Evolutionary conservation across 2,113 vertebrate genomes (phyloP).

Genomic region (Gavia stellata): DNA sequence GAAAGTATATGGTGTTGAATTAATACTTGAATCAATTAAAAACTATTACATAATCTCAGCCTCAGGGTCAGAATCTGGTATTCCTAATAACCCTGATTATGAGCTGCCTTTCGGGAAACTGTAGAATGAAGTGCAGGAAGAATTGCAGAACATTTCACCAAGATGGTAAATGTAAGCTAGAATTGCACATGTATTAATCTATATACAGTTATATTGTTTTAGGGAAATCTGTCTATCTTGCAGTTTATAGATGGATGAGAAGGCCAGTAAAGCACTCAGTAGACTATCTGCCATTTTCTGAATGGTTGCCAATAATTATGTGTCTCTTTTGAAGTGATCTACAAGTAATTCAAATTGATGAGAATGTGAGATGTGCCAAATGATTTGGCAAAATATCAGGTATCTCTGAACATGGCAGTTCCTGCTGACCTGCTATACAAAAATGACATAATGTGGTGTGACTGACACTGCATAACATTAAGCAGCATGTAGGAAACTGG

Average conservation of each 20-base stretch:
- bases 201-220: conserved; percentile 22
- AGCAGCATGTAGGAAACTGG: conserved; percentile 18
- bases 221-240: conserved; percentile 46
- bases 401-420: conserved; percentile 45
- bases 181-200: not conserved
- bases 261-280: conserved; percentile 65
- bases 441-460: conserved; percentile 57
- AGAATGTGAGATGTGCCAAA: conserved; percentile 68
- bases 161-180: not conserved
- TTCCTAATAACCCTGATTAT: not conserved
- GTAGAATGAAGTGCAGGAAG: not conserved
- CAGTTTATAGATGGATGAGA: conserved; percentile 33
- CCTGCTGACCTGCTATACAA: conserved; percentile 63
- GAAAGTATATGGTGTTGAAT: not conserved
- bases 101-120: not conserved
- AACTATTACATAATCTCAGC: not conserved
- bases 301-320: conserved; percentile 69
- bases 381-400: conserved; percentile 65
- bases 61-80: not conserved
- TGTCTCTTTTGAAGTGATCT: conserved; percentile 70
- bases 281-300: conserved; percentile 50
- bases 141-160: not conserved
- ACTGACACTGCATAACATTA: conserved; percentile 37
- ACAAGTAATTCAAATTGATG: conserved; percentile 76
- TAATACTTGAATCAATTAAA: not conserved